Percentiles rank a stretch among this genome's conserved stretches.
Evolutionary conservation across 2,797 vertebrate genomes (phyloP).

Genomic region (Gila robusta): DNA sequence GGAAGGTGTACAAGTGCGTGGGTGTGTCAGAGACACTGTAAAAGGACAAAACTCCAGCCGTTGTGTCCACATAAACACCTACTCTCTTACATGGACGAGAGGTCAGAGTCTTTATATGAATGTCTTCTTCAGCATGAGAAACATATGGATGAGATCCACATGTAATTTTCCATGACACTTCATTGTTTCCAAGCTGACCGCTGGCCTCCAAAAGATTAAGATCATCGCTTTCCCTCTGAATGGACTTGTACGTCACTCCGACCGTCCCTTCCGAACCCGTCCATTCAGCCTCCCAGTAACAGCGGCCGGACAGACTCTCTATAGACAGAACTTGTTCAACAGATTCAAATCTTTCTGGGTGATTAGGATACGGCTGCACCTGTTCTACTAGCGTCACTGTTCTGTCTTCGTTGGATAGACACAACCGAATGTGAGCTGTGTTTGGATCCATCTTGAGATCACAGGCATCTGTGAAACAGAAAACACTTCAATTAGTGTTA

Average conservation of each 20-base stretch:
- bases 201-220: neutral
- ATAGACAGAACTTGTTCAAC: constrained; percentile 42
- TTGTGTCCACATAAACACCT: constrained; percentile 53
- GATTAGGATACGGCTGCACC: constrained; percentile 37
- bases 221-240: neutral
- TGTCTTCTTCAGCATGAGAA: neutral
- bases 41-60: constrained; percentile 47
- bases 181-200: constrained; percentile 26
- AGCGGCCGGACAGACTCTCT: constrained; percentile 40
- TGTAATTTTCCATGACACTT: constrained; percentile 35
- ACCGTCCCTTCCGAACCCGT: neutral
- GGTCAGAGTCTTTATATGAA: neutral
- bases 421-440: constrained; percentile 42
- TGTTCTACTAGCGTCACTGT: neutral
- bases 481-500: neutral
- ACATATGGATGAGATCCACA: neutral
- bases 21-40: constrained; percentile 27
- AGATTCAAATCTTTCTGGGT: constrained; percentile 40
- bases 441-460: constrained; percentile 46
- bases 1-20: constrained; percentile 51
- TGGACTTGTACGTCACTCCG: constrained; percentile 10
- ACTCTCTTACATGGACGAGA: neutral
- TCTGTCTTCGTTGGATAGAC: constrained; percentile 35
- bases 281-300: constrained; percentile 54
- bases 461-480: constrained; percentile 37